phyloP scores from a whole-genome alignment of 2,113 vertebrate genomes.

The Tragelaphus imberbis region DNA sequence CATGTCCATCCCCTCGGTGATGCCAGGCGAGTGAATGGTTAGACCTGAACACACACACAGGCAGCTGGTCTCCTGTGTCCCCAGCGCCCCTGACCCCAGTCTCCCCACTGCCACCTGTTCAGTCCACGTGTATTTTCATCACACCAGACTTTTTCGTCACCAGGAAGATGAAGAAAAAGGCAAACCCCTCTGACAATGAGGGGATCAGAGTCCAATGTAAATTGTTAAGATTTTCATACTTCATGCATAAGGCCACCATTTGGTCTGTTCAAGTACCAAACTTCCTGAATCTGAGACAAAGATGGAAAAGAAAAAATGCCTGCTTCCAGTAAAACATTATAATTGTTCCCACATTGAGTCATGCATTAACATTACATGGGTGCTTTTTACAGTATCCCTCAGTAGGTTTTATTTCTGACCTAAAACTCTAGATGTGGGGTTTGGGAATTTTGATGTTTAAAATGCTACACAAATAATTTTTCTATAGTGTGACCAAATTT shows the following conservation, averaged over 20 bases:
- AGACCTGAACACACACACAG: background rate
- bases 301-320: background rate
- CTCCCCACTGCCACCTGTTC: fast-evolving
- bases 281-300: background rate
- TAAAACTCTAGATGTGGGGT: background rate
- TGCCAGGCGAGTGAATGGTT: background rate
- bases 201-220: background rate
- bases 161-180: background rate
- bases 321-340: background rate
- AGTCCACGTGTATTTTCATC: background rate
- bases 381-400: background rate
- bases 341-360: background rate
- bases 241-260: background rate
- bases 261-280: background rate
- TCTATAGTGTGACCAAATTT: background rate
- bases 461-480: background rate
- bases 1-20: background rate
- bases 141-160: background rate
- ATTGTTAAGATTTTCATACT: background rate
- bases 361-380: background rate
- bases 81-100: fast-evolving
- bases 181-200: background rate
- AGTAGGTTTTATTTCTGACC: background rate
- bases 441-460: background rate
- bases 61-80: fast-evolving